Evolutionary conservation across 2,113 vertebrate species (phyloP).

Genomic region (Puma concolor): DNA sequence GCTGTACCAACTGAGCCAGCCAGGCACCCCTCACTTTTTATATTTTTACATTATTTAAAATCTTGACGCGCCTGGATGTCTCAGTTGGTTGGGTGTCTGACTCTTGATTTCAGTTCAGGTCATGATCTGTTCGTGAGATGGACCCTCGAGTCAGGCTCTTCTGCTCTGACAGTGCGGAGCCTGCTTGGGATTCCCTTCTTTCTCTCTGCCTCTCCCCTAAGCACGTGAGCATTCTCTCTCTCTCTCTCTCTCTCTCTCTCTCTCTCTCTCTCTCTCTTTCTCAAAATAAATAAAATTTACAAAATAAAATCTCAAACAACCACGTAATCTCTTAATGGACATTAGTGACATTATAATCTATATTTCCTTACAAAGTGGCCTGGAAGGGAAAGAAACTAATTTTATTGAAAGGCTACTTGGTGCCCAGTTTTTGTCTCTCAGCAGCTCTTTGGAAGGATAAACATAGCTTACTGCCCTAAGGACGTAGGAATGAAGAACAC

Average conservation of each 20-base stretch:
- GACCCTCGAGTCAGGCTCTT: too few species aligned
- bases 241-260: too few species aligned
- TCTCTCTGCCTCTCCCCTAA: too few species aligned
- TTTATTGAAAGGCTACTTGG: neutral
- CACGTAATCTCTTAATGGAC: neutral
- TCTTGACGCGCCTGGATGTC: neutral
- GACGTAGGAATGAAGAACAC: neutral
- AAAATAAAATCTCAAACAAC: neutral
- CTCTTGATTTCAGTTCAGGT: too few species aligned
- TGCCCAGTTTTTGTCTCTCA: neutral
- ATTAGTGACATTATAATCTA: neutral
- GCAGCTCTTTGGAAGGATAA: neutral
- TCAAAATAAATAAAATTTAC: too few species aligned
- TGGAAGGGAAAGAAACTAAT: neutral
- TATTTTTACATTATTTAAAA: constrained; percentile 33
- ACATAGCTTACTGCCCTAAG: neutral
- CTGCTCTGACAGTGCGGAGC: too few species aligned
- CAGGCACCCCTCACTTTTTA: neutral
- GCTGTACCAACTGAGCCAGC: neutral
- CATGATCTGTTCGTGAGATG: too few species aligned
- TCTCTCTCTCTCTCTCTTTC: too few species aligned
- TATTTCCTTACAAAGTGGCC: neutral
- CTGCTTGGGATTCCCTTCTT: too few species aligned
- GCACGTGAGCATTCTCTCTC: too few species aligned
- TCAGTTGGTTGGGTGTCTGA: too few species aligned